These are phyloP conservation scores for Brachypalpus laphriformis DNA, from an alignment of 2,888 invertebrate species.

Conservation along the genomic window DNA sequence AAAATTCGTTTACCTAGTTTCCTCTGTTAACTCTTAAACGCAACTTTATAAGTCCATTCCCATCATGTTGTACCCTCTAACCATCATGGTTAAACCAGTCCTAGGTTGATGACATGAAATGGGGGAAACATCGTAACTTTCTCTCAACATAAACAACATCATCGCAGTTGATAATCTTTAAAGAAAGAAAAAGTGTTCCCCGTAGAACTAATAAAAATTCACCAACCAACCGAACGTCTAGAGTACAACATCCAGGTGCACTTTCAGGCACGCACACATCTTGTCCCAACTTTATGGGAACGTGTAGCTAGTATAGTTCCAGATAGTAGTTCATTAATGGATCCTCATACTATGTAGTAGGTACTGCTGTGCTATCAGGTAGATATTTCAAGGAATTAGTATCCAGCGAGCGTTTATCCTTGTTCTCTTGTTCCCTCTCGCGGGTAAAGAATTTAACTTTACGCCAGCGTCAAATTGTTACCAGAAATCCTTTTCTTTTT, in stretches of 20 bases:
- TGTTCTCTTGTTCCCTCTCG: not conserved
- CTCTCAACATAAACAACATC: not conserved
- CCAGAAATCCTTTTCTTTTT: constrained; percentile 44
- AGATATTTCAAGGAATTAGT: constrained; percentile 57
- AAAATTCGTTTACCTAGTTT: too few species aligned
- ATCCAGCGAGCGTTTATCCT: constrained; percentile 35
- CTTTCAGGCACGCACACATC: not conserved
- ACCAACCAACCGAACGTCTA: not conserved
- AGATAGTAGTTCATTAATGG: constrained; percentile 58
- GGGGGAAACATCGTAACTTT: not conserved
- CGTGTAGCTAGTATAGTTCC: not conserved
- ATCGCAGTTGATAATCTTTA: not conserved
- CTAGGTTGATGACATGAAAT: not conserved
- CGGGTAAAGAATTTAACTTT: constrained; percentile 24
- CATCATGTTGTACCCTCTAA: too few species aligned
- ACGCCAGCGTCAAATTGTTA: constrained; percentile 52
- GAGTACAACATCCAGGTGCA: not conserved
- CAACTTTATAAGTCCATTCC: too few species aligned
- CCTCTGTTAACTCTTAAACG: too few species aligned
- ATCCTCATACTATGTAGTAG: not conserved
- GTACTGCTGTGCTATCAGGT: constrained; percentile 40
- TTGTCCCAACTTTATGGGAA: not conserved
- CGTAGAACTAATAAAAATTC: not conserved
- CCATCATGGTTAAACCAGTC: not conserved
- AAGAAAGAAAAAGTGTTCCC: not conserved